Conservation (phyloP, 1,140 invertebrate genomes). For the Augochlora pura region DNA sequence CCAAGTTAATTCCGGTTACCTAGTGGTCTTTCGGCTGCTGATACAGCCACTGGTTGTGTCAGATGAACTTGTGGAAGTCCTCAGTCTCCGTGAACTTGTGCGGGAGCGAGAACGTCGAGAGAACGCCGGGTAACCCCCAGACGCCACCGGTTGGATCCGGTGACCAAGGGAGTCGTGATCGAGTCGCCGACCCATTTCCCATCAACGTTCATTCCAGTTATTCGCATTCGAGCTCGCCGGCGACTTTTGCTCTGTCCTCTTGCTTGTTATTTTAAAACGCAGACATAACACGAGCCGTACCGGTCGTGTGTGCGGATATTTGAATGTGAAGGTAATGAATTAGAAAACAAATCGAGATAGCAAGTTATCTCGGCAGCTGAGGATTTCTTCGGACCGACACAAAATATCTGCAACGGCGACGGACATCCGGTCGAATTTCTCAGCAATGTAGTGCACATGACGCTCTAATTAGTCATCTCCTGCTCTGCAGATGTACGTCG, state of each 20-base stretch:
- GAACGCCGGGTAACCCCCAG: background rate
- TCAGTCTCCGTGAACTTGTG: constrained; percentile 4
- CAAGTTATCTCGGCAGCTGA: too few relatives aligned
- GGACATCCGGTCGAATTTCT: too few relatives aligned
- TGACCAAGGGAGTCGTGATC: background rate
- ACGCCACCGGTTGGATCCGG: background rate
- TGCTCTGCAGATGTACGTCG: too few relatives aligned
- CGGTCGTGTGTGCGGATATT: background rate
- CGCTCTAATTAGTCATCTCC: too few relatives aligned
- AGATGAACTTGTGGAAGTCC: constrained; percentile 11
- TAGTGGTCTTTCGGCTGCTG: constrained; percentile 61
- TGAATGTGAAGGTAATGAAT: too few relatives aligned
- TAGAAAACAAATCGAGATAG: too few relatives aligned
- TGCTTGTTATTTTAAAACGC: background rate
- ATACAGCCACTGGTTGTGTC: constrained; percentile 29
- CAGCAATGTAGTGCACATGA: too few relatives aligned
- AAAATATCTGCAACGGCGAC: too few relatives aligned
- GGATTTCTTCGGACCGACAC: too few relatives aligned
- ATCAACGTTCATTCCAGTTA: background rate
- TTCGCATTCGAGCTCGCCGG: background rate
- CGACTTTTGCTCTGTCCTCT: background rate
- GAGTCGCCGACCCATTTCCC: background rate
- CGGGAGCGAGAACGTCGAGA: background rate
- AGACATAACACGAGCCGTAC: too few relatives aligned
- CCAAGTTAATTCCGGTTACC: constrained; percentile 54